Conservation (phyloP, 2,888 invertebrate species). For the Ommatoiulus sabulosus region DNA sequence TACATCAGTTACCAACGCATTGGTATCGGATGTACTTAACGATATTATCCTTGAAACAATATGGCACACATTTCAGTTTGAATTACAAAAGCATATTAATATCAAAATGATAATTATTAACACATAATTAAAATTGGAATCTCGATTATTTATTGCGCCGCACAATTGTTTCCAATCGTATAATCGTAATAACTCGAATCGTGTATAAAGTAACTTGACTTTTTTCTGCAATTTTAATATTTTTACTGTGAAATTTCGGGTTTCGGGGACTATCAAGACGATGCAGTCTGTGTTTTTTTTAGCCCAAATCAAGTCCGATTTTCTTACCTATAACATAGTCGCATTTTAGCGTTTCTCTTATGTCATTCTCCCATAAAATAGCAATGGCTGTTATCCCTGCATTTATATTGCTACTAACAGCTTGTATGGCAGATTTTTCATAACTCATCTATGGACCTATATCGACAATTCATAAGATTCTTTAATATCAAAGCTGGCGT, state of each 20-base stretch:
- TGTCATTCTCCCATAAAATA: background rate
- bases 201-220: background rate
- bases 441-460: conserved; percentile 38
- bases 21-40: too few relatives aligned
- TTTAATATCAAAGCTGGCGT: background rate
- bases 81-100: too few relatives aligned
- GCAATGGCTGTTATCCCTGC: conserved; percentile 8
- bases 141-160: too few relatives aligned
- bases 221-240: background rate
- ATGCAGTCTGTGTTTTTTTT: too few relatives aligned
- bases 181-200: too few relatives aligned
- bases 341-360: background rate
- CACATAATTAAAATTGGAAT: too few relatives aligned
- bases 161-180: too few relatives aligned
- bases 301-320: too few relatives aligned
- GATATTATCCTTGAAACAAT: too few relatives aligned
- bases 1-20: too few relatives aligned
- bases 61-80: too few relatives aligned
- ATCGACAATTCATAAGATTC: conserved; percentile 22
- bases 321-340: background rate
- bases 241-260: background rate
- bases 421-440: conserved; percentile 42
- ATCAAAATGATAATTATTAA: too few relatives aligned
- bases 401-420: conserved; percentile 48
- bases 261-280: background rate